phyloP scores from a whole-genome alignment of 1,140 invertebrate genomes.

The Manduca sexta region DNA sequence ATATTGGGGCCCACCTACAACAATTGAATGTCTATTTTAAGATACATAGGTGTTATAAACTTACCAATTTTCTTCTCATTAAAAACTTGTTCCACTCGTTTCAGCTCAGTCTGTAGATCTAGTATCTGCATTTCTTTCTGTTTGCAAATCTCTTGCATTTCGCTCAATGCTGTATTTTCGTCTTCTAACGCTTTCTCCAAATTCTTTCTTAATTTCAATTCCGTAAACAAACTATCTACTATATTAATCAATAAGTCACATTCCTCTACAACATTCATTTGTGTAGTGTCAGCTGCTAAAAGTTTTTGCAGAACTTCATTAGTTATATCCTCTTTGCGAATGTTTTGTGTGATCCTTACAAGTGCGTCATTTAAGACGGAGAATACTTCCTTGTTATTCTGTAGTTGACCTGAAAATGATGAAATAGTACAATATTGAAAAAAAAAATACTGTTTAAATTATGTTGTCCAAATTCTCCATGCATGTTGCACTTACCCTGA shows the following conservation, averaged over 20 bases:
- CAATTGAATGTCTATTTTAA: neutral
- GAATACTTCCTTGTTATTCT: constrained; percentile 1
- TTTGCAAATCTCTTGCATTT: constrained; percentile 14
- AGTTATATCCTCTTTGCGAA: constrained; percentile 15
- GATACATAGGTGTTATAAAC: constrained; percentile 8
- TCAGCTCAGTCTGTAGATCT: constrained; percentile 22
- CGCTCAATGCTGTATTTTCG: constrained; percentile 15
- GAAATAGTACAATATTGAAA: no score
- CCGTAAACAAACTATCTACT: constrained; percentile 14
- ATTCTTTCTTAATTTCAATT: constrained; percentile 19
- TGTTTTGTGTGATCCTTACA: constrained; percentile 15
- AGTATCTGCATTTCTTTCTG: constrained; percentile 22
- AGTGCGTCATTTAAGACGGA: constrained; percentile 17
- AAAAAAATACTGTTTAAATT: no score
- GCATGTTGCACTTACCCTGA: constrained; percentile 23
- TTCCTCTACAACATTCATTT: constrained; percentile 7
- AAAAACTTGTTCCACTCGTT: constrained; percentile 19
- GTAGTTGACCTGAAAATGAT: constrained; percentile 20
- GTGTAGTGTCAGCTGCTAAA: neutral
- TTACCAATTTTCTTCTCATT: constrained; percentile 32
- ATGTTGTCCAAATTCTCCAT: neutral
- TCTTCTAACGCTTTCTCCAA: constrained; percentile 22
- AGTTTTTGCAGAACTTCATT: constrained; percentile 22
- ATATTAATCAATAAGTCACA: constrained; percentile 27
- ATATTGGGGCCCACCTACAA: no score